Percentiles rank a stretch among this genome's conserved stretches.
Conservation (phyloP, 2,888 invertebrate species). For the Drosophila koepferae region DNA sequence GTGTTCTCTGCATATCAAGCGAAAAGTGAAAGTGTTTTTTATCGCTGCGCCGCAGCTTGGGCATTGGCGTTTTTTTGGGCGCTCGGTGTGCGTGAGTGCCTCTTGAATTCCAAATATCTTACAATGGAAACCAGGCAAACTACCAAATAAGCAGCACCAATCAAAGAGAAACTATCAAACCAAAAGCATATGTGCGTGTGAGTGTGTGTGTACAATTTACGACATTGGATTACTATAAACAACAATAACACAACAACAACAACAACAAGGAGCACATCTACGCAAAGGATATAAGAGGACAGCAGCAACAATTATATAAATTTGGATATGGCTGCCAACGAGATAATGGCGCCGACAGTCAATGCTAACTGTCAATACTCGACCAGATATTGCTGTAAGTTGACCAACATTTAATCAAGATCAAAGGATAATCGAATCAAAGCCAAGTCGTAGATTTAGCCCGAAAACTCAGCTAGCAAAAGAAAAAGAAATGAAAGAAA, state of each 20-base stretch:
- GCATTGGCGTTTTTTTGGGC: conserved; percentile 35
- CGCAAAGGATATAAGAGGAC: conserved; percentile 50
- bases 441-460: neutral
- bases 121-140: conserved; percentile 72
- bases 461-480: neutral
- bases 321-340: conserved; percentile 82
- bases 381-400: conserved; percentile 86
- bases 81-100: conserved; percentile 67
- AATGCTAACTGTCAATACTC: conserved; percentile 85
- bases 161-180: conserved; percentile 65
- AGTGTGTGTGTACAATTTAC: conserved; percentile 16
- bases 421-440: conserved; percentile 9
- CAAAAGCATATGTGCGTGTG: conserved; percentile 37
- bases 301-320: conserved; percentile 16
- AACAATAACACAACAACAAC: conserved; percentile 1
- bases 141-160: conserved; percentile 53
- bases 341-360: conserved; percentile 83
- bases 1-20: conserved; percentile 77
- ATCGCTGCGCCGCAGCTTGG: conserved; percentile 25
- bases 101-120: conserved; percentile 73
- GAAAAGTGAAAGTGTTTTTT: conserved; percentile 77
- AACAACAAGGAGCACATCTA: neutral
- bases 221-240: conserved; percentile 46
- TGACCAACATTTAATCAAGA: neutral
- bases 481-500: conserved; percentile 34